Conservation (phyloP, 2,888 invertebrate genomes). For the Drosophila austrosaltans region DNA sequence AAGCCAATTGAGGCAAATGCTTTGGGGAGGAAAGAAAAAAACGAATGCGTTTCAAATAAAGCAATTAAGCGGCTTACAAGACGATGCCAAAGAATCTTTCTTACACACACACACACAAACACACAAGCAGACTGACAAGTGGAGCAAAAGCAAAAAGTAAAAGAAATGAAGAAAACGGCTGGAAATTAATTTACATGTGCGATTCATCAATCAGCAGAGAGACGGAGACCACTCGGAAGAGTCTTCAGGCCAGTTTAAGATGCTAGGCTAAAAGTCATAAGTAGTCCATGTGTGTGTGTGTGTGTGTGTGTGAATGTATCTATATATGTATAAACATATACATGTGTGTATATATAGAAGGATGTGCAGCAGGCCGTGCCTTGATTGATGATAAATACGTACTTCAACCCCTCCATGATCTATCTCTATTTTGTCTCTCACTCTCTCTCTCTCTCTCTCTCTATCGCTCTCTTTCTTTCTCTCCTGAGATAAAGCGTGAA, state of each 20-base stretch:
- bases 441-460: not conserved
- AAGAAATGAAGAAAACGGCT: constrained; percentile 75
- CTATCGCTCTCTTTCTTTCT: not conserved
- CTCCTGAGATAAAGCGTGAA: constrained; percentile 77
- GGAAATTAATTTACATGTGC: constrained; percentile 80
- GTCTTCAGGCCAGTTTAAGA: constrained; percentile 44
- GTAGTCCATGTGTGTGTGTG: constrained; percentile 45
- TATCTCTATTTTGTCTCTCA: not conserved
- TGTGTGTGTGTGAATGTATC: constrained; percentile 6
- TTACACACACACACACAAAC: constrained; percentile 15
- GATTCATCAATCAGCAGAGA: constrained; percentile 75
- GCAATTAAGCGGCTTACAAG: constrained; percentile 80
- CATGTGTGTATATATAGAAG: constrained; percentile 9
- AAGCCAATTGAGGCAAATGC: constrained; percentile 46
- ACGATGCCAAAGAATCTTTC: constrained; percentile 42
- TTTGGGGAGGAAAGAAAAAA: constrained; percentile 24
- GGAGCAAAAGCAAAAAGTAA: constrained; percentile 38
- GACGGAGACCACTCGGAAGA: constrained; percentile 25
- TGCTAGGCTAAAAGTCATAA: constrained; percentile 72
- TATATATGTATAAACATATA: not conserved
- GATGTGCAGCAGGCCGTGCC: constrained; percentile 60
- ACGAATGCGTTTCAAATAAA: constrained; percentile 66
- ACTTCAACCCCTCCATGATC: constrained; percentile 37
- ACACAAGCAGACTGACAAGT: constrained; percentile 65
- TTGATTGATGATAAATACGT: constrained; percentile 78